These are phyloP conservation scores for Rhincodon typus DNA, from an alignment of 2,797 vertebrate genomes.

Conservation along the genomic window DNA sequence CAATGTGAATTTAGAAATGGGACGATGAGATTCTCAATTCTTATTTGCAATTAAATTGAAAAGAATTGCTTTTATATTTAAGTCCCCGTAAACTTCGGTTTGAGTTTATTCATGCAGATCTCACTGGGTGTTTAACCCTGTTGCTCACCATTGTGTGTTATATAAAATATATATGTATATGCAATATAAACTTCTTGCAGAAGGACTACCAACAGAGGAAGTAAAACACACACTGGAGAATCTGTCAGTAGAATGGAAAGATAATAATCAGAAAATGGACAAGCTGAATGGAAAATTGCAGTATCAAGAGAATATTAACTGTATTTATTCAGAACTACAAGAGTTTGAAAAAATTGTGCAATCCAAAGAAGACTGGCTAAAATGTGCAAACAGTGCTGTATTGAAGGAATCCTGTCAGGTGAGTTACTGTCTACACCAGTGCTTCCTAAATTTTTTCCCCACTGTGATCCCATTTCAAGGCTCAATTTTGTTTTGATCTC, in stretches of 20 bases:
- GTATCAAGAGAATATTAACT: conserved; percentile 62
- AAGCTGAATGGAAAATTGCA: conserved; percentile 60
- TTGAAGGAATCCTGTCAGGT: conserved; percentile 71
- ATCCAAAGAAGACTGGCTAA: conserved; percentile 69
- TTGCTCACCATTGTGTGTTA: not conserved
- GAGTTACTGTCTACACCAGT: conserved; percentile 39
- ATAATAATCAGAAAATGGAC: conserved; percentile 58
- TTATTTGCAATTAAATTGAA: not conserved
- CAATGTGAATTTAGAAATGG: not conserved
- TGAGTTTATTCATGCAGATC: no score
- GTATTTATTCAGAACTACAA: conserved; percentile 61
- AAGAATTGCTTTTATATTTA: not conserved
- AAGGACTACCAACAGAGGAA: conserved; percentile 55
- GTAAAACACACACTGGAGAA: conserved; percentile 55
- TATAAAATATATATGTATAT: not conserved
- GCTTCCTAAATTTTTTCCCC: no score
- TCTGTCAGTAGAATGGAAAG: conserved; percentile 65
- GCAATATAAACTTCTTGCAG: conserved; percentile 46
- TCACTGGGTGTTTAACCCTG: not conserved
- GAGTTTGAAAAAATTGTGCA: conserved; percentile 60
- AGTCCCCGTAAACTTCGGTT: not conserved
- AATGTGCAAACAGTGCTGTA: conserved; percentile 35
- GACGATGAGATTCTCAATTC: not conserved
- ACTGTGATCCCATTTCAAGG: no score
- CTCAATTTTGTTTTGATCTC: no score